Conservation (phyloP, 64 coral and sea anemone species). For the Montipora sp. region DNA sequence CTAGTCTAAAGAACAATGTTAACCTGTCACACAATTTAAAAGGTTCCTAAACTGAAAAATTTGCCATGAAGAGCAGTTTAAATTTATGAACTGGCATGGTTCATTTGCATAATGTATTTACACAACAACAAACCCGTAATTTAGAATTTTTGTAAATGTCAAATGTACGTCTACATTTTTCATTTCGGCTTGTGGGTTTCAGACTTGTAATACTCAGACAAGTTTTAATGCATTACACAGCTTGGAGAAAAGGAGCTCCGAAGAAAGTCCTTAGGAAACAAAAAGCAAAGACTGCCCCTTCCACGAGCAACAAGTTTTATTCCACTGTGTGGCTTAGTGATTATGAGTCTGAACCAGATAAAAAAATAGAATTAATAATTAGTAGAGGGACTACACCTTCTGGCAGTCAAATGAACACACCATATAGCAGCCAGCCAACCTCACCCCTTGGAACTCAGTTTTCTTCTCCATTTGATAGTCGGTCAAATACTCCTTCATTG, state of each 20-base stretch:
- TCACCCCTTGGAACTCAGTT: slow-evolving; percentile 81
- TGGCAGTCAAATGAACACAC: slow-evolving; percentile 82
- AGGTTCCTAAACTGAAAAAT: neutral
- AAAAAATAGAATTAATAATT: slow-evolving; percentile 83
- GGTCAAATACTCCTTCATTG: slow-evolving; percentile 72
- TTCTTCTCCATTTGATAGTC: slow-evolving; percentile 83
- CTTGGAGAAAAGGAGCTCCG: slow-evolving; percentile 69
- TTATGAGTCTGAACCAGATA: slow-evolving; percentile 95
- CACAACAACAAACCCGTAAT: neutral
- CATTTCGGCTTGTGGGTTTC: neutral
- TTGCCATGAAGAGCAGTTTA: neutral
- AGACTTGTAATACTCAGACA: slow-evolving; percentile 18
- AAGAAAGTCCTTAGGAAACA: slow-evolving; percentile 88
- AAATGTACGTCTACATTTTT: neutral
- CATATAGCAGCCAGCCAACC: slow-evolving; percentile 78
- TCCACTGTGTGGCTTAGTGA: slow-evolving; percentile 99
- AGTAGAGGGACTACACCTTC: slow-evolving; percentile 80
- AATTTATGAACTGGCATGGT: neutral
- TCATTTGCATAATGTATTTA: neutral
- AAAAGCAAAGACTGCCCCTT: slow-evolving; percentile 83
- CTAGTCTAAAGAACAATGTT: slow-evolving; percentile 31
- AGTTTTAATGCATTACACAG: slow-evolving; percentile 76
- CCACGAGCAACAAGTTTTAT: slow-evolving; percentile 95
- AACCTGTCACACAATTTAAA: slow-evolving; percentile 49
- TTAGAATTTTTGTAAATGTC: neutral